Base-by-base conservation (phyloP, 2,113 vertebrate species). In the Pimephales promelas region DNA sequence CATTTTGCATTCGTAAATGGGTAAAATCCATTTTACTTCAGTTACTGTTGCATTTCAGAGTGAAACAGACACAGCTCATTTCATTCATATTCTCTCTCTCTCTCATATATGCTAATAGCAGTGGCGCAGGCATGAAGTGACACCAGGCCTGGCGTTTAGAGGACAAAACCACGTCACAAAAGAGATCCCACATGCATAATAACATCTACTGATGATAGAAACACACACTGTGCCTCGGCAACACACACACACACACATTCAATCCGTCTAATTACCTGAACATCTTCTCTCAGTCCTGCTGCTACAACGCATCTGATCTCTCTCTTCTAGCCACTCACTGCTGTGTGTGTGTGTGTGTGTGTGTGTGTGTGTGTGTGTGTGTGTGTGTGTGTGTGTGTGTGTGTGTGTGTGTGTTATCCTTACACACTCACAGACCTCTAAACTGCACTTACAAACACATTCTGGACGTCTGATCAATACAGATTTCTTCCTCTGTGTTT, bases 71-170 rank as follows among this genome's bases (percentile, higher is more conserved):
- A 10, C 20, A 16, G 31, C 18, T 66, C 10, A 64, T 62, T 62
- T 10, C 62, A 36, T 64, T 54, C 13, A 40, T 49, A 59, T 43
- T 5, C 31, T 56, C 49, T 31, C 26, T 31, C 24, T 11, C 43
- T 45, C 43, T 45, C 43, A 49, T 49, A 82, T 57, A 82, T 72
- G 66, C 40, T 62, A 82, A 82, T 71, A 57, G 43, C 43, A 9
- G 20, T 10, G 54, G 34, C 40, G 59, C 56, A 83, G 45, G 43
- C 70, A 75, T 26, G 47, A 57, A 47, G n/a, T 49, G 70, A 80
- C 64, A 80, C 77, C 57, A 75, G 82, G 73, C 40, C 31, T 75
- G 77, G 47, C 61, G 82, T 87, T 87, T 78, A 82, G 64, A 87
- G 59, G 79, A 66, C 74, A 79, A 34, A 40, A 31, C 14, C 2